Evolutionary conservation across 2,797 vertebrate species (phyloP).

Genomic region (Melanotaenia parkinsoni): DNA sequence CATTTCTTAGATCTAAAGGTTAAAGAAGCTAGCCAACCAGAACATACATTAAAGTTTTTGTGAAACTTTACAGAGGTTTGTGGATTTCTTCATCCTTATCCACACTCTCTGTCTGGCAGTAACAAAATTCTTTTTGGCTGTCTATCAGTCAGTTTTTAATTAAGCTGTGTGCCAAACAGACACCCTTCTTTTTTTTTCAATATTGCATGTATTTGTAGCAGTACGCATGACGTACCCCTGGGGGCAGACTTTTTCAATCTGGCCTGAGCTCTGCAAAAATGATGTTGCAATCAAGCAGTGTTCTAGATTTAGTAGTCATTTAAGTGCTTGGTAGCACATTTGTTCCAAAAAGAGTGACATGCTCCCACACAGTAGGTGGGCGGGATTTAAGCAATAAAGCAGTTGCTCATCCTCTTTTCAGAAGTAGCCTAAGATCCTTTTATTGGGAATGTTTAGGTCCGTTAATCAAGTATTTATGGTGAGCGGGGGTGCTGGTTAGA

Average conservation of each 20-base stretch:
- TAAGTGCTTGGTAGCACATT: conserved; percentile 69
- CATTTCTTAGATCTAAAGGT: conserved; percentile 43
- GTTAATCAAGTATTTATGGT: conserved; percentile 82
- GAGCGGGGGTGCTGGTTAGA: conserved; percentile 74
- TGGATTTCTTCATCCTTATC: conserved; percentile 14
- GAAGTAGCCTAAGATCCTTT: conserved; percentile 68
- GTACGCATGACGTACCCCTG: conserved; percentile 49
- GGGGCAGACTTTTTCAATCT: conserved; percentile 49
- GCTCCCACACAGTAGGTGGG: conserved; percentile 80
- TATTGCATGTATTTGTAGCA: conserved; percentile 38
- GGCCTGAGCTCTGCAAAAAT: conserved; percentile 45
- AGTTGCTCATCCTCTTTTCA: conserved; percentile 72
- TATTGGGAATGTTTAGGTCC: conserved; percentile 77
- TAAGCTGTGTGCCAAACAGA: conserved; percentile 36
- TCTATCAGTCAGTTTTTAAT: conserved; percentile 31
- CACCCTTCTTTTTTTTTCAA: conserved; percentile 19
- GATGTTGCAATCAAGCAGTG: conserved; percentile 51
- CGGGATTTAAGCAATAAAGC: conserved; percentile 78
- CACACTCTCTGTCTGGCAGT: conserved; percentile 14
- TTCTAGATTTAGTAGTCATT: conserved; percentile 66
- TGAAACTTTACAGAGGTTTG: conserved; percentile 37
- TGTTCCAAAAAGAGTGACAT: conserved; percentile 78
- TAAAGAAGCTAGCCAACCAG: conserved; percentile 39
- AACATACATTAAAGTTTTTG: conserved; percentile 35
- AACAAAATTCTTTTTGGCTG: conserved; percentile 37